Conservation (phyloP, 2,888 invertebrate species). For the Oeneis ivallda region DNA sequence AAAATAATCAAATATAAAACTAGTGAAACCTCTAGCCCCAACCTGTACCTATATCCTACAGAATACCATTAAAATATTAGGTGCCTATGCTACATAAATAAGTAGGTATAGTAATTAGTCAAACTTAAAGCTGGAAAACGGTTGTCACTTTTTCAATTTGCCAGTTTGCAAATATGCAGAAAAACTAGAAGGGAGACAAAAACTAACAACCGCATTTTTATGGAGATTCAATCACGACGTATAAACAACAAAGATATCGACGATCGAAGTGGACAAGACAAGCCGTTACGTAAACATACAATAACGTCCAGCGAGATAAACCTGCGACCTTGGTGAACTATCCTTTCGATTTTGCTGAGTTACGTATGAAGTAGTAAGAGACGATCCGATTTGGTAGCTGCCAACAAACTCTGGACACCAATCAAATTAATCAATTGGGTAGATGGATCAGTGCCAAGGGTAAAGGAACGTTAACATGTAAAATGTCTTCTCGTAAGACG, state of each 20-base stretch:
- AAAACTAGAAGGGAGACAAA: not conserved
- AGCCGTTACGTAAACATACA: conserved; percentile 15
- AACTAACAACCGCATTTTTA: conserved; percentile 12
- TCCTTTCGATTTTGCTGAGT: conserved; percentile 39
- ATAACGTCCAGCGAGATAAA: conserved; percentile 31
- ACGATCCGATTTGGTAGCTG: not conserved
- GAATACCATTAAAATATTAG: no score
- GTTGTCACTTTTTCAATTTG: not conserved
- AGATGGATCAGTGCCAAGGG: not conserved
- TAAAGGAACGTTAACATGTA: not conserved
- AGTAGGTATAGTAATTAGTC: not conserved
- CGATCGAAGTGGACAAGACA: not conserved
- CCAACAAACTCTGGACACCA: not conserved
- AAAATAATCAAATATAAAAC: no score
- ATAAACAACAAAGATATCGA: conserved; percentile 8
- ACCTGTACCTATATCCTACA: no score
- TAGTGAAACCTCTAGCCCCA: no score
- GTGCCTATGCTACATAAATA: no score
- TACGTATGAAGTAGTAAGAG: not conserved
- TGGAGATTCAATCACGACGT: conserved; percentile 6
- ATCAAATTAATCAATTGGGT: not conserved
- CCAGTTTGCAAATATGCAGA: not conserved
- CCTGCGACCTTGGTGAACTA: conserved; percentile 36
- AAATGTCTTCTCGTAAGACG: not conserved
- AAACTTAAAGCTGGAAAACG: not conserved